Base-by-base conservation (phyloP, 2,113 vertebrate species). In the Silurus meridionalis region DNA sequence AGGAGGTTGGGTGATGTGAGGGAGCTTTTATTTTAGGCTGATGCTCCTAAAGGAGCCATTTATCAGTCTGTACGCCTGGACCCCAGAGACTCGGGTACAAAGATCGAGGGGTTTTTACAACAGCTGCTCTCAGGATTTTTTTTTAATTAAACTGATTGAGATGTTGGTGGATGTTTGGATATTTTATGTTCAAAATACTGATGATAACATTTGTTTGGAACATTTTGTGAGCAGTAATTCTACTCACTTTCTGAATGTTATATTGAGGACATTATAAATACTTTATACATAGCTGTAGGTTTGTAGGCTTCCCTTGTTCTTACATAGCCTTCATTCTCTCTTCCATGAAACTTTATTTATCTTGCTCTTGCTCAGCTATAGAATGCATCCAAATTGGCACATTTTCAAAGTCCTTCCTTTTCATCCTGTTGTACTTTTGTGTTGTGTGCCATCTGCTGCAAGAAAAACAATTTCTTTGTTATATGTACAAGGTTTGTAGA, bases 21-120 rank as follows among this genome's bases (percentile, higher is more conserved):
- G 89, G 89, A 89, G 90, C 92, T 92, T 80, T 94, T 93, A 91
- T 93, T 95, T 94, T 91, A 77, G 90, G 88, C 86, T 82, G 50
- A 58, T 84, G 87, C 83, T 92, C 91, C 82, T 92, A 80, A 85
- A 89, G 87, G 90, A 89, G 83, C 81, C 85, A 92, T 94, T 92
- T 90, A 92, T 94, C 90, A 89, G 89, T 86, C 25, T 23, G 83
- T 87, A 84, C 71, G 83, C 67, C 69, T 75, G 75, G 82, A 82
- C 81, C 57, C 60, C n/a, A 48, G 60, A 82, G 87, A 86, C 52
- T 23, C 19, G 25, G 85, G 74, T 69, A 66, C 69, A 19, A 11
- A 85, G 69, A 78, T 14, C 13, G 57, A 17, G 82, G 52, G 60
- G 83, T 64, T 82, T 72, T 84, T 52, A 66, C 79, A 55, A 74